Evolutionary conservation across 1,140 invertebrate genomes (phyloP), one percentile per base, ranked within the genome.

Genomic region (Saccostrea glomerata): DNA sequence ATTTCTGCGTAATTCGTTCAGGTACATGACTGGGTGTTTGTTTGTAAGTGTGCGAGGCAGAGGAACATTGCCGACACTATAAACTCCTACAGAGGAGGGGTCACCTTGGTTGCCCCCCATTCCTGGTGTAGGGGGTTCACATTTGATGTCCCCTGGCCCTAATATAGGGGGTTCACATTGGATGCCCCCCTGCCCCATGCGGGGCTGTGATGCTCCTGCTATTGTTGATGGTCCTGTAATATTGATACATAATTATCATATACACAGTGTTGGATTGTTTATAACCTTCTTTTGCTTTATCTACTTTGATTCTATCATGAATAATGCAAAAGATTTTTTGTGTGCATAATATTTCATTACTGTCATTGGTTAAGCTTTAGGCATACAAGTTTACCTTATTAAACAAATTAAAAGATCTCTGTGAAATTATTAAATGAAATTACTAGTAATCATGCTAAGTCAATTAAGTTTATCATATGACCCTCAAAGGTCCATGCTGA

Each of bases 21-120:
- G 95, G 12, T 97, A 93, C 95, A 97, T 97, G 0, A 98, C 97
- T 2, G 97, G 97, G 85, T 97, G 97, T 94, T 97, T 97, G 47
- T 96, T 96, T 17, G 96, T 87, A 2, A 84, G 70, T 25, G 70
- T 77, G 13, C 70, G 70, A 15, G 70, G 70, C 11, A 77, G 70
- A 30, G 70, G 30, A 15, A 77, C 25, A 25, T 66, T 23, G 20
- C 23, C 36, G 70, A 36, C 23, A 36, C 25, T 4, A 13, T 17
- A 7, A 47, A 66, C 20, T 20, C 17, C 60, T 23, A 20, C 20
- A 23, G 17, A 9, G 0, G 60, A 23, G 20, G 60, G 60, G 20
- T 66, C 6, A 0, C 20, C 23, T 66, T 20, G 20, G 23, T 66
- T 23, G 6, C 20, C 60, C 60, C 23, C 60, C 60, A n/a, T 23